A percentile compares a stretch with the other conserved stretches of the same genome.
These are phyloP conservation scores for Labeo catla DNA, from an alignment of 2,113 vertebrate species.

Conservation along the genomic window DNA sequence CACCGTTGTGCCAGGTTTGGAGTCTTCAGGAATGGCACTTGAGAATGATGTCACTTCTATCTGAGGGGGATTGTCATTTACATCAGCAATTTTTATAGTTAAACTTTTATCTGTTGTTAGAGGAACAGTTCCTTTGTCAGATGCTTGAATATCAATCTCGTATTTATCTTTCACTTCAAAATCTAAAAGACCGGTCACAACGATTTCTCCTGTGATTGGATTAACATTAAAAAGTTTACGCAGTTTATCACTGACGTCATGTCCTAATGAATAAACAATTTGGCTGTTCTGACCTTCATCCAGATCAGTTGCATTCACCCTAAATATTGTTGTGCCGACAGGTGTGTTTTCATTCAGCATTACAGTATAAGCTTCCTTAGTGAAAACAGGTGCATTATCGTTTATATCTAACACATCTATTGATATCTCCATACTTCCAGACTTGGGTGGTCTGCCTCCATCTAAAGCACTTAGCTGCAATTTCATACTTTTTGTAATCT, in stretches of 20 bases:
- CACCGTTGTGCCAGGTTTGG: conserved; percentile 55
- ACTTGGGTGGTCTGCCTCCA: conserved; percentile 56
- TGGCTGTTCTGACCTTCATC: conserved; percentile 62
- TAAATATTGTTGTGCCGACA: conserved; percentile 49
- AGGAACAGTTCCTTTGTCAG: conserved; percentile 55
- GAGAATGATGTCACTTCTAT: conserved; percentile 83
- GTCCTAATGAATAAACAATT: conserved; percentile 59
- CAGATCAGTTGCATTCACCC: conserved; percentile 61
- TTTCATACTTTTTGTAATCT: conserved; percentile 17
- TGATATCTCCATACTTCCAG: conserved; percentile 53
- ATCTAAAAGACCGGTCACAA: conserved; percentile 54
- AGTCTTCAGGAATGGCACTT: conserved; percentile 71
- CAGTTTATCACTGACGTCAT: conserved; percentile 44
- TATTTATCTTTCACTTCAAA: conserved; percentile 57
- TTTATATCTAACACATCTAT: conserved; percentile 64
- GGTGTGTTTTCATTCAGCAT: conserved; percentile 56
- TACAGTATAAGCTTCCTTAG: conserved; percentile 50
- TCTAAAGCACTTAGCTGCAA: conserved; percentile 60
- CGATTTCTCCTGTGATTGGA: conserved; percentile 54
- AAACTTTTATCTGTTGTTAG: conserved; percentile 56
- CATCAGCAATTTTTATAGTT: conserved; percentile 60
- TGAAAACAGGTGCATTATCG: conserved; percentile 63
- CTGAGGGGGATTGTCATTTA: conserved; percentile 79
- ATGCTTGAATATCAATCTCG: conserved; percentile 62
- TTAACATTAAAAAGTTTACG: conserved; percentile 55